Evolutionary conservation across 2,113 vertebrate genomes (phyloP), one percentile per base, ranked within the genome.

Genomic region (Trogon surrucura): DNA sequence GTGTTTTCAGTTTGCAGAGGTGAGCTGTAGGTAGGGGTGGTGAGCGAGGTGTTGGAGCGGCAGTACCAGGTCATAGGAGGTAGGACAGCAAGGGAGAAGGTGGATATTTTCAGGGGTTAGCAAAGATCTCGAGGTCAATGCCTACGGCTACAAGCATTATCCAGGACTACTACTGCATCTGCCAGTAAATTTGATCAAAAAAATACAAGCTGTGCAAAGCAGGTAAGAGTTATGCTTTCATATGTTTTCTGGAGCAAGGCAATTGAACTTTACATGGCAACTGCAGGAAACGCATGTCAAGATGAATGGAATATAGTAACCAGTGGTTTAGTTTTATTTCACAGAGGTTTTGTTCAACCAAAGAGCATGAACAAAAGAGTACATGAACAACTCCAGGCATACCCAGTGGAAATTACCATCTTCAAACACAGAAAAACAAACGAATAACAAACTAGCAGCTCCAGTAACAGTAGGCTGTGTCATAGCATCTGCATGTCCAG

Each of bases 401-500:
- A 80, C 30, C 23, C n/a, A 32, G 20, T 61, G 53, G 80, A 94
- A 97, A 96, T 88, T 51, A 74, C 15, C 29, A 38, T 85, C 93
- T 93, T 95, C 64, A 89, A 67, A 88, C 29, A 34, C 25, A 64
- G 83, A 34, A 95, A 80, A 97, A 89, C 69, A 95, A 87, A 89
- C 51, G 5, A 90, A 92, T 81, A 81, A 88, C 67, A 92, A 94
- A 81, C 69, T 82, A 82, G 73, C 60, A 89, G 50, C 71, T 89
- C 53, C 27, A 64, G 11, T 71, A 81, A 81, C 88, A 85, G 80
- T 44, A 78, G 80, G 69, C 48, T 97, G 93, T 91, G 95, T 96
- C 95, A 96, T 88, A 83, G 60, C 82, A 94, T 91, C 85, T 88
- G 75, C 75, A 95, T 93, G 74, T 82, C 72, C 92, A 93, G 80